Conservation (phyloP, 2,113 vertebrate species). For the Chrysochloris asiatica region DNA sequence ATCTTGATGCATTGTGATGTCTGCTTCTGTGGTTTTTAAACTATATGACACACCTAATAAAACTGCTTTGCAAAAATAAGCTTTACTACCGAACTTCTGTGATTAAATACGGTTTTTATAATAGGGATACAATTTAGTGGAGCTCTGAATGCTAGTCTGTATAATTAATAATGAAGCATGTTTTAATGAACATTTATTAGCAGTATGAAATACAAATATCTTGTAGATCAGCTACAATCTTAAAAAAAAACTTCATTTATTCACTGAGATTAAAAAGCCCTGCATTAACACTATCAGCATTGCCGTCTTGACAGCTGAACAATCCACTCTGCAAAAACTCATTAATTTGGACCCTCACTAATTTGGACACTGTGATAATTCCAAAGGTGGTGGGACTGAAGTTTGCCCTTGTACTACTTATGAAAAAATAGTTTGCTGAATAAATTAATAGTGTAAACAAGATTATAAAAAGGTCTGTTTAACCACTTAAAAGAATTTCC, state of each 20-base stretch:
- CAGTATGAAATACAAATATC: constrained; percentile 79
- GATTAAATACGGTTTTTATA: constrained; percentile 80
- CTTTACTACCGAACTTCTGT: constrained; percentile 77
- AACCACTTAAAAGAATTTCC: constrained; percentile 62
- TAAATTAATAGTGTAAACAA: constrained; percentile 73
- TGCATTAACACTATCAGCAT: constrained; percentile 66
- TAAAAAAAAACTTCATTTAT: constrained; percentile 78
- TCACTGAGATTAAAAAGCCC: constrained; percentile 68
- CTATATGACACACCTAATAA: constrained; percentile 68
- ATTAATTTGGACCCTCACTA: constrained; percentile 63
- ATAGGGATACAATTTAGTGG: constrained; percentile 67
- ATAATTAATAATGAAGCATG: constrained; percentile 69
- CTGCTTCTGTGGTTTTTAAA: constrained; percentile 62
- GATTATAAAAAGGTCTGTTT: constrained; percentile 63
- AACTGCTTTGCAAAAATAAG: constrained; percentile 77
- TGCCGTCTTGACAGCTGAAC: constrained; percentile 64
- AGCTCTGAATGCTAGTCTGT: constrained; percentile 63
- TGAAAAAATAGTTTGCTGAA: constrained; percentile 58
- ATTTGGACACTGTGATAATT: constrained; percentile 66
- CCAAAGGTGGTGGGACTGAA: constrained; percentile 57
- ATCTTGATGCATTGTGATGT: constrained; percentile 27
- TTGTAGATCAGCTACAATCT: constrained; percentile 71
- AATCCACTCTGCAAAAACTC: constrained; percentile 66
- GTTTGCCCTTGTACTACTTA: constrained; percentile 48
- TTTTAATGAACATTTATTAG: constrained; percentile 76